These are phyloP conservation scores for Buphagus erythrorhynchus DNA, from an alignment of 2,797 vertebrate genomes.

Conservation along the genomic window DNA sequence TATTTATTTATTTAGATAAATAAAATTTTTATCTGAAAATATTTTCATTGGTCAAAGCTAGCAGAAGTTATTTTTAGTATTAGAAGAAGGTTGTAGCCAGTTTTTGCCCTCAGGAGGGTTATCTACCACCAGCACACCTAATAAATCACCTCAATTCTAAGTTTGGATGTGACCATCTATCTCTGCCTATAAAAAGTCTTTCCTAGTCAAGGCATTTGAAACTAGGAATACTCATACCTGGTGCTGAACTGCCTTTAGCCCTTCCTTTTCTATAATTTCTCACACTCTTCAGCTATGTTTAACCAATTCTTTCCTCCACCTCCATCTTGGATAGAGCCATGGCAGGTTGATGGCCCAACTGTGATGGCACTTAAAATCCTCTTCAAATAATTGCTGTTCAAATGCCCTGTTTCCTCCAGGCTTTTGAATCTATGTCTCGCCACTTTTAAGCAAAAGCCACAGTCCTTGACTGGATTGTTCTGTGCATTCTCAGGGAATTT, in stretches of 20 bases:
- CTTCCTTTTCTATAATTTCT: not conserved
- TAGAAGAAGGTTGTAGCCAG: not conserved
- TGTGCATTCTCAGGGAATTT: not conserved
- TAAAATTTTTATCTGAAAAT: not conserved
- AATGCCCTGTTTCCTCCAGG: not conserved
- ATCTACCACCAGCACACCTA: not conserved
- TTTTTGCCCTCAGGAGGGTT: not conserved
- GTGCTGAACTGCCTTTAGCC: not conserved
- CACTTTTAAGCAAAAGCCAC: not conserved
- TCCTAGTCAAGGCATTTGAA: not conserved
- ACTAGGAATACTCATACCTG: not conserved
- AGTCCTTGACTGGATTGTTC: fast-evolving
- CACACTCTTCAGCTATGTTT: not conserved
- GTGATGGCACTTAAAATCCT: not conserved
- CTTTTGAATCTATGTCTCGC: not conserved
- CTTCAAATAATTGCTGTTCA: not conserved
- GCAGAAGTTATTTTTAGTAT: not conserved
- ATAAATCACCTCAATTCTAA: not conserved
- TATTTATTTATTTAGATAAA: not conserved
- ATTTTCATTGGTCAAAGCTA: not conserved
- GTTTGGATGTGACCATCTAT: not conserved
- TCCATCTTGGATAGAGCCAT: not conserved
- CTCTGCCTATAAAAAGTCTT: not conserved
- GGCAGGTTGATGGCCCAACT: not conserved
- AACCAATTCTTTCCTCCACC: not conserved